Evolutionary conservation across 92 coral and sea anemone genomes (phyloP).

Genomic region (Micromussa lordhowensis): DNA sequence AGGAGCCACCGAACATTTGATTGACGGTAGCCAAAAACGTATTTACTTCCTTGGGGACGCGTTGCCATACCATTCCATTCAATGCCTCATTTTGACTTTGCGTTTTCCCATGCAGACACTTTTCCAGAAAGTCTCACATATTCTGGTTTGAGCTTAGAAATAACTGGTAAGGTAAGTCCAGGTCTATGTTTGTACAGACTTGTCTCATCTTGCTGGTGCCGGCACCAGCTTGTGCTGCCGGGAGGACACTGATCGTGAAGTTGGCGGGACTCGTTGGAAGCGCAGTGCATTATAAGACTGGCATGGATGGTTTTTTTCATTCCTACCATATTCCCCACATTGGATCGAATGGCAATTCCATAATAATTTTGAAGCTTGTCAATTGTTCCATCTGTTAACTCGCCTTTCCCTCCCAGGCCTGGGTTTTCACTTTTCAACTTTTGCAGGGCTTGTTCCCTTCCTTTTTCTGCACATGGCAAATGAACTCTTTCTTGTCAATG

Average conservation of each 20-base stretch:
- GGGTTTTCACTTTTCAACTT: conserved; percentile 59
- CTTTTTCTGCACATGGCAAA: conserved; percentile 66
- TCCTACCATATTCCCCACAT: conserved; percentile 55
- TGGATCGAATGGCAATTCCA: conserved; percentile 34
- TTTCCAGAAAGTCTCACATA: too few relatives aligned
- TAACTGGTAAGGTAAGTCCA: too few relatives aligned
- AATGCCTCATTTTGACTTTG: too few relatives aligned
- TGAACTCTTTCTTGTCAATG: conserved; percentile 48
- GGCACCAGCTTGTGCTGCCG: conserved; percentile 62
- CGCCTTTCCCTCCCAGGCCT: conserved; percentile 63
- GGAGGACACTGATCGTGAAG: conserved; percentile 69
- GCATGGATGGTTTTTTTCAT: conserved; percentile 67
- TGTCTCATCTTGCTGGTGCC: conserved; percentile 51
- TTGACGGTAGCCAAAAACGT: too few relatives aligned
- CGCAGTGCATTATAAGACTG: conserved; percentile 65
- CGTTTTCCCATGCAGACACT: too few relatives aligned
- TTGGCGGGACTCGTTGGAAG: conserved; percentile 55
- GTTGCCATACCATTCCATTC: too few relatives aligned
- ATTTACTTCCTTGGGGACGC: too few relatives aligned
- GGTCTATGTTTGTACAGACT: too few relatives aligned
- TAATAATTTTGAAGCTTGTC: conserved; percentile 70
- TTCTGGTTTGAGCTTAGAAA: too few relatives aligned
- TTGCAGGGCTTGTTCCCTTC: conserved; percentile 62
- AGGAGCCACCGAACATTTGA: too few relatives aligned
- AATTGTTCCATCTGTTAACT: too few relatives aligned